These are phyloP conservation scores for Lanistes nyassanus DNA, from an alignment of 1,140 invertebrate genomes.

Conservation along the genomic window DNA sequence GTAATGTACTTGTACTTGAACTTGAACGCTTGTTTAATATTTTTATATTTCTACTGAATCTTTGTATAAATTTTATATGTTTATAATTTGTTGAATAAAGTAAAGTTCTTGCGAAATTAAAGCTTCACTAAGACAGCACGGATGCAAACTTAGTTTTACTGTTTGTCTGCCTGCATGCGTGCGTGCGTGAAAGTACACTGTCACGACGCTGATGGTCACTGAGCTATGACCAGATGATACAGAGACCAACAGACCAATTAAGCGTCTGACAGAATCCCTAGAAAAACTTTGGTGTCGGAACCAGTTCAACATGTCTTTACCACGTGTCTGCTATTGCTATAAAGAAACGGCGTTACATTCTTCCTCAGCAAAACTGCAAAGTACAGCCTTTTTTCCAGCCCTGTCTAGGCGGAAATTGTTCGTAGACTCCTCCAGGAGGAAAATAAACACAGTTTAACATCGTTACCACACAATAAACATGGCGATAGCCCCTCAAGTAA, in stretches of 20 bases:
- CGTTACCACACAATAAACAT: neutral
- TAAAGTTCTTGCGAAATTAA: no score
- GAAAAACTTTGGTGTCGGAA: neutral
- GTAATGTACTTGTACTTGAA: no score
- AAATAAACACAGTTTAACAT: neutral
- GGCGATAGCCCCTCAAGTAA: neutral
- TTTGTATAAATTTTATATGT: no score
- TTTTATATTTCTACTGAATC: no score
- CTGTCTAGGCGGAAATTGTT: neutral
- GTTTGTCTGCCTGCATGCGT: neutral
- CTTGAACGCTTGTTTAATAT: no score
- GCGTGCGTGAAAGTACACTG: neutral
- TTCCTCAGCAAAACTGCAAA: no score
- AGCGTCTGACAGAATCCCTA: neutral
- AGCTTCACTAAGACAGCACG: no score
- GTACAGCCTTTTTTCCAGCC: no score
- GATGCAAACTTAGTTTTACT: neutral
- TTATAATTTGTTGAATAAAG: no score
- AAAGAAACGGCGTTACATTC: neutral
- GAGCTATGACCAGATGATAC: no score
- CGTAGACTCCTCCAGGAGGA: neutral
- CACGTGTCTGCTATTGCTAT: neutral
- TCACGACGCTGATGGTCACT: no score
- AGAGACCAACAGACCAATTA: neutral
- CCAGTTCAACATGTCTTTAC: neutral